Evolutionary conservation across 1,140 invertebrate genomes (phyloP), one percentile per base, ranked within the genome.

Genomic region (Drosophila ercepeae): DNA sequence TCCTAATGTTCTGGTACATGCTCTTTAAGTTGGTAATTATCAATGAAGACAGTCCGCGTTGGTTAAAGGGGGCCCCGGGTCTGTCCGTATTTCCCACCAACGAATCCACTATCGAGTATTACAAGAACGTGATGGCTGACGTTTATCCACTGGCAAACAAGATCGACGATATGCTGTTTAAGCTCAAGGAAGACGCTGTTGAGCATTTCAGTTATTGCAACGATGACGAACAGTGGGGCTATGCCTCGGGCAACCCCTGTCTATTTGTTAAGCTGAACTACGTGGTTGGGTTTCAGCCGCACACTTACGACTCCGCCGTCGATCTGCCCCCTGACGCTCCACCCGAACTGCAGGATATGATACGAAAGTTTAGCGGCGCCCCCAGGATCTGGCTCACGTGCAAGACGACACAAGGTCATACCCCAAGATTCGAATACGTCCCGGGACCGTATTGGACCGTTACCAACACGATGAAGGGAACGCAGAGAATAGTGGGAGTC

Each of bases 251-350:
- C 13, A 48, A 16, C 7, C 81, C 81, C 1, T 65, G 58, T n/a
- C 4, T 84, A 34, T 76, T 84, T 7, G 4, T 88, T 4, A 69
- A 76, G 14, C 8, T 88, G 1, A 88, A 84, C 23, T 58, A 61
- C 11, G 18, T 76, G 4, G 19, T 19, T 25, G 73, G 73, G 14
- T 84, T 14, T 9, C 16, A 6, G 7, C 8, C 81, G 0, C 2
- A 52, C 0, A 88, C 82, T 0, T 88, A 81, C 16, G 54, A 73
- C 11, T 7, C 18, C 0, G 3, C 19, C 8, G 9, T 25, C 0
- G 63, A 88, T 0, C 14, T 84, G 21, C 77, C 82, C 1, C 5
- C 13, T 0, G 4, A 3, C 0, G 36, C 14, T 1, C 59, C 67
- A 0, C 0, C 0, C 1, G 39, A 44, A 0, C 32, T 88, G 1